A percentile compares a stretch with the other conserved stretches of the same genome.
Conservation (phyloP, 2,888 invertebrate genomes). For the Alloplasta piceator region DNA sequence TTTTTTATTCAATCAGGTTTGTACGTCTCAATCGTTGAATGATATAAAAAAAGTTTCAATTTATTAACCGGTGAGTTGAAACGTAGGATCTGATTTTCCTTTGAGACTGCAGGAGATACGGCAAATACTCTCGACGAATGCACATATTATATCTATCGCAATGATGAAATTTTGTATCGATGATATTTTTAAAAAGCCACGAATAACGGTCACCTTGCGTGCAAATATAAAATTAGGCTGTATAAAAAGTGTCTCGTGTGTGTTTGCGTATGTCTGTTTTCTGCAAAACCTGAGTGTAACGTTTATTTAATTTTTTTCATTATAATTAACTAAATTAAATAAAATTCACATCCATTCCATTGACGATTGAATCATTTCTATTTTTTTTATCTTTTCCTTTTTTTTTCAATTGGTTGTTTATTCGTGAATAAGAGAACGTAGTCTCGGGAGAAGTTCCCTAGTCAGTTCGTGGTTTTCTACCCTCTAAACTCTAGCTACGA, state of each 20-base stretch:
- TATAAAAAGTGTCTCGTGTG: constrained; percentile 74
- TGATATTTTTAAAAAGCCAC: constrained; percentile 60
- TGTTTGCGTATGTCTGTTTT: constrained; percentile 53
- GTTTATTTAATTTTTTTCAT: constrained; percentile 63
- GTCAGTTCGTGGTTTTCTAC: constrained; percentile 75
- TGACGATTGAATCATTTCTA: constrained; percentile 73
- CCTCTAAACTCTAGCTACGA: constrained; percentile 81
- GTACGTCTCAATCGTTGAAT: no score
- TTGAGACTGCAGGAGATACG: no score
- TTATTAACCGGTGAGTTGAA: no score
- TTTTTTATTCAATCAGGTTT: no score
- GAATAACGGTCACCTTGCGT: constrained; percentile 72
- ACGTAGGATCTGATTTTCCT: no score
- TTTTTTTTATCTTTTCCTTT: constrained; percentile 43
- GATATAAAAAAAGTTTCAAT: no score
- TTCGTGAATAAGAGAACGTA: constrained; percentile 81
- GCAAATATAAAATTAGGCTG: constrained; percentile 82
- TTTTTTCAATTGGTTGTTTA: constrained; percentile 76
- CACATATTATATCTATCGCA: constrained; percentile 40
- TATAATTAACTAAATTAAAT: constrained; percentile 77
- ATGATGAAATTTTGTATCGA: constrained; percentile 33
- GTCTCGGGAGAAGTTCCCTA: constrained; percentile 78
- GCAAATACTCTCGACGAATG: constrained; percentile 8
- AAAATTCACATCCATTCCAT: constrained; percentile 78
- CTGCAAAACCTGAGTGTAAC: constrained; percentile 70